phyloP scores from a whole-genome alignment of 2,113 vertebrate genomes.

The Gallinago paraguaiae region DNA sequence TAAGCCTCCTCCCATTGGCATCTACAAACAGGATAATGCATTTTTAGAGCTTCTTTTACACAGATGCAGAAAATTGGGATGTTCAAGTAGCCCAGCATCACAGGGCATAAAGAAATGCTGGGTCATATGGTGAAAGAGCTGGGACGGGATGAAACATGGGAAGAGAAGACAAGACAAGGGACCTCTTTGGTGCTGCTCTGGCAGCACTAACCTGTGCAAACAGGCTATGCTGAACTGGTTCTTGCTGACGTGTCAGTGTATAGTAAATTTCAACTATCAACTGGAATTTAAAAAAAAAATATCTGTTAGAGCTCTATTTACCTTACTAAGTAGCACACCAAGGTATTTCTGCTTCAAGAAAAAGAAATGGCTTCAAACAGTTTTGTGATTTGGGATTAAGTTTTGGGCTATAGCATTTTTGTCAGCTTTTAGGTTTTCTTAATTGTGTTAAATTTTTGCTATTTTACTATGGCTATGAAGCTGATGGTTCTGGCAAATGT shows the following conservation, averaged over 20 bases:
- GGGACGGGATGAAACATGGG: background rate
- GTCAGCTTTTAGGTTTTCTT: background rate
- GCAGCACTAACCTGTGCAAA: background rate
- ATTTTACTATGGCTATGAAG: background rate
- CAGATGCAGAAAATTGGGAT: background rate
- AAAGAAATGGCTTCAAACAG: background rate
- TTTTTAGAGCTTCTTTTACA: background rate
- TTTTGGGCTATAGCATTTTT: background rate
- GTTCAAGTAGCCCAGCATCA: background rate
- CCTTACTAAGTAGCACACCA: background rate
- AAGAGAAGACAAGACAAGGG: background rate
- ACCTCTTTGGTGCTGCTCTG: background rate
- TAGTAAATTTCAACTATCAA: background rate
- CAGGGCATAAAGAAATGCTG: rapidly evolving
- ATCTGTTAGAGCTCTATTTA: background rate
- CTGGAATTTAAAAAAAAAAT: background rate
- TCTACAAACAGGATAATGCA: background rate
- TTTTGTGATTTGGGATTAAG: background rate
- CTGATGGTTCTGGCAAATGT: background rate
- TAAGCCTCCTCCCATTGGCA: background rate
- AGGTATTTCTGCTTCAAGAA: background rate
- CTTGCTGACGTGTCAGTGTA: background rate
- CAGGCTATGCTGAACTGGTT: background rate
- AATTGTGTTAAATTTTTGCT: background rate
- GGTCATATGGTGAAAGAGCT: background rate